A percentile compares a stretch with the other conserved stretches of the same genome.
Conservation (phyloP, 2,113 vertebrate species). For the Mobula birostris region DNA sequence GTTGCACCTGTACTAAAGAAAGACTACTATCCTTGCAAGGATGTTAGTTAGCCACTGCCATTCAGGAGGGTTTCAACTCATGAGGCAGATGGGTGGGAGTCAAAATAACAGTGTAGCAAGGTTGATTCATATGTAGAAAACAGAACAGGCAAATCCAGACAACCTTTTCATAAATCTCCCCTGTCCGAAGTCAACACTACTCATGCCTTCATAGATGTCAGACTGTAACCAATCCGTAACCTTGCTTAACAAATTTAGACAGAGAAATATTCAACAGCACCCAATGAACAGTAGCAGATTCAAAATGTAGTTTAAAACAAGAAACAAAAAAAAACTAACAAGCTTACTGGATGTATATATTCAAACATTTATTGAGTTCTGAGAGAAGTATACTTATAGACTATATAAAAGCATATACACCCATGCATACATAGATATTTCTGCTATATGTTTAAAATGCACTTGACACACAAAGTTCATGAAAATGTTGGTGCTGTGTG, state of each 20-base stretch:
- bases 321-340: not conserved
- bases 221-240: not conserved
- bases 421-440: not conserved
- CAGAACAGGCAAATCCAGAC: too few relatives aligned
- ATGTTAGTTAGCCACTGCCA: too few relatives aligned
- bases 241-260: not conserved
- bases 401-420: not conserved
- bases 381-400: not conserved
- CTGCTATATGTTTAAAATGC: not conserved
- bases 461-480: not conserved
- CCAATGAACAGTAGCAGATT: not conserved
- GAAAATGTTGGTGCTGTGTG: not conserved
- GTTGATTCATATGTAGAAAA: too few relatives aligned
- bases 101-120: too few relatives aligned
- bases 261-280: not conserved
- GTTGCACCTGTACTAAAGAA: too few relatives aligned
- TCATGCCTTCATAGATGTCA: not conserved
- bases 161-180: not conserved
- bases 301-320: not conserved
- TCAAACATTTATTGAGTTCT: constrained; percentile 16
- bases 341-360: not conserved
- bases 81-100: too few relatives aligned
- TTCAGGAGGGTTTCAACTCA: too few relatives aligned
- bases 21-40: too few relatives aligned
- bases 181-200: not conserved